Base-by-base conservation (phyloP, 2,888 invertebrate species). In the Hydrotaea diabolus region DNA sequence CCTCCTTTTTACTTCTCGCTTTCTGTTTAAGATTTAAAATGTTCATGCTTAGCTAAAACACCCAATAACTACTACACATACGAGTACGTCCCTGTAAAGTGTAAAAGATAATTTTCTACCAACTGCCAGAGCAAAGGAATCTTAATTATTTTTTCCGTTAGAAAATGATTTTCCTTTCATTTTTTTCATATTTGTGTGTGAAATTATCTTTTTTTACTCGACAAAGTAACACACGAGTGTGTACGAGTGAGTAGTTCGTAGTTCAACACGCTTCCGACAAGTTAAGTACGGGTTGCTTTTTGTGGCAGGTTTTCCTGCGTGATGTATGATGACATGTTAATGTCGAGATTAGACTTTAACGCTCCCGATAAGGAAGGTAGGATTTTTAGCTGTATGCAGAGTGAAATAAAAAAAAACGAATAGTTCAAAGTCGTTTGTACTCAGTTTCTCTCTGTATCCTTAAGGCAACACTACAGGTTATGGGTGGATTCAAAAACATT, bases 211-310 rank as follows among this genome's bases (percentile, higher is more conserved):
- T n/a, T n/a, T 49, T 49, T 49, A 4, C 39, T 69, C 57, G 46
- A 77, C 72, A 73, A 53, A 53, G 62, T 82, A 71, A 69, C 74
- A 74, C 36, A 75, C 23, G n/a, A n/a, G n/a, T n/a, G n/a, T n/a
- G 26, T 59, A 59, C 59, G 15, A 55, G 55, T 21, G 21, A 7
- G 7, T 21, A n/a, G 21, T 26, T 15, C 15, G 15, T 59, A 23
- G 77, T 55, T 71, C 71, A 82, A 82, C 74, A 82, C 71, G 69
- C 74, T 82, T 26, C 5, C 11, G 78, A 78, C 26, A 19, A 11
- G 23, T 59, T 23, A 26, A 59, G 23, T 15, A 59, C 26, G 21
- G 26, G 23, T 23, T 23, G 21, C 23, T 23, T 59, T 59, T 49
- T 59, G 59, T 26, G 5, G 59, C 3, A 2, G 8, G 59, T 59